Base-by-base conservation (phyloP, 2,113 vertebrate species). In the Odocoileus hemionus region DNA sequence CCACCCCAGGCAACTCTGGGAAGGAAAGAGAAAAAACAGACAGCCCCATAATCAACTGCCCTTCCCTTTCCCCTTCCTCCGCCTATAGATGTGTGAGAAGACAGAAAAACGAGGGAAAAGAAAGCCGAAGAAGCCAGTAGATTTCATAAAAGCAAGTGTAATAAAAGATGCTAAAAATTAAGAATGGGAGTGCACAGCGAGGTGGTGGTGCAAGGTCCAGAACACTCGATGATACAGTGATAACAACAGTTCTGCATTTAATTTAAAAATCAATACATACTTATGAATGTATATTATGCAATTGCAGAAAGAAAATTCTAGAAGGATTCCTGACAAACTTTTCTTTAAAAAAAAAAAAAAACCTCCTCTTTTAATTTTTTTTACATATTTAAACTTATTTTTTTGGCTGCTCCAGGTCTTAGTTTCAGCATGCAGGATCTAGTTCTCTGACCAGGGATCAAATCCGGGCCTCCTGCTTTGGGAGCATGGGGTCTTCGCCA, bases 241-340 rank as follows among this genome's bases (percentile, higher is more conserved):
- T 79, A 9, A 45, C 50, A 16, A n/a, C 25, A 12, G 9, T 2
- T 2, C 30, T 0, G 61, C 67, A 2, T 21, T n/a, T 26, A 30
- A 36, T 25, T n/a, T 30, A 36, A 36, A 54, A 39, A 3, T n/a
- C 54, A 13, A 1, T 12, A 2, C 21, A 11, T 14, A n/a, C 1
- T 15, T n/a, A 11, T 1, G n/a, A 78, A 4, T 16, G 14, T 8
- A 28, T 19, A 0, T n/a, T 39, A 47, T 3, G 0, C 13, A 86
- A 54, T 58, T 17, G 43, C 30, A 30, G 4, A 12, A 17, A 33
- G 33, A 78, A 87, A 88, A n/a, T 25, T 45, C 76, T 45, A 7
- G 14, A 91, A 80, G 78, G 28, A 25, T 4, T 9, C 11, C 67
- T 74, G 39, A 76, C 12, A 43, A 76, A 39, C 55, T 4, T 43